Evolutionary conservation across 2,888 invertebrate species (phyloP).

Genomic region (Drosophila greeni): DNA sequence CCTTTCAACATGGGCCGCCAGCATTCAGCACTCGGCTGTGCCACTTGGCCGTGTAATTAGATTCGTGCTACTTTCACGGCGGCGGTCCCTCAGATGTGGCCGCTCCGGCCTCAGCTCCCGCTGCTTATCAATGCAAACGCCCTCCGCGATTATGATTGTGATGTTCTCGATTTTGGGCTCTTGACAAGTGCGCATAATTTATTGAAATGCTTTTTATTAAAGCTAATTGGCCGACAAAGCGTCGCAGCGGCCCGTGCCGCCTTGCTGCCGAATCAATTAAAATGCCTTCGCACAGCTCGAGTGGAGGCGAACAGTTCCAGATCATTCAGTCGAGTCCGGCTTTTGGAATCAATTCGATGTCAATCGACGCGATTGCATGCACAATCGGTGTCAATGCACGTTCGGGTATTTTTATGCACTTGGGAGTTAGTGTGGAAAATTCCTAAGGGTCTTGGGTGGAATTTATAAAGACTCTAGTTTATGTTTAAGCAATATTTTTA

Average conservation of each 20-base stretch:
- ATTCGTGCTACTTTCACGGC: conserved; percentile 67
- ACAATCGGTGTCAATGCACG: conserved; percentile 60
- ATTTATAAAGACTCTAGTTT: too few species aligned
- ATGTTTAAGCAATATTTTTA: too few species aligned
- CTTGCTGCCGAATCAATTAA: conserved; percentile 49
- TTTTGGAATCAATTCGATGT: conserved; percentile 42
- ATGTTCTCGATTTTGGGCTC: conserved; percentile 30
- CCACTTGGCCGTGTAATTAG: conserved; percentile 58
- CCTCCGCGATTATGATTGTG: conserved; percentile 33
- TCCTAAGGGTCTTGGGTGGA: too few species aligned
- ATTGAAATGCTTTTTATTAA: conserved; percentile 65
- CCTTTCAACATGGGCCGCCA: conserved; percentile 32
- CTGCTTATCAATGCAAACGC: conserved; percentile 63
- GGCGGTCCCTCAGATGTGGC: conserved; percentile 59
- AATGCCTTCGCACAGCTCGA: conserved; percentile 58
- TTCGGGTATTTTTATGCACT: conserved; percentile 49
- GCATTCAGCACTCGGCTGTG: conserved; percentile 31
- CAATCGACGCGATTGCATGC: conserved; percentile 30
- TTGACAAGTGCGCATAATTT: conserved; percentile 53
- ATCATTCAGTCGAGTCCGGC: conserved; percentile 54
- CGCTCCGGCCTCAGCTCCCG: conserved; percentile 15
- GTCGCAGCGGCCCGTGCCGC: conserved; percentile 48
- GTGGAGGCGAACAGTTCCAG: conserved; percentile 47
- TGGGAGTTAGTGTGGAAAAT: conserved; percentile 1
- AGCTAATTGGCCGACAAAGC: conserved; percentile 64